phyloP scores from a whole-genome alignment of 2,888 invertebrate genomes.

The Proisotoma minuta region DNA sequence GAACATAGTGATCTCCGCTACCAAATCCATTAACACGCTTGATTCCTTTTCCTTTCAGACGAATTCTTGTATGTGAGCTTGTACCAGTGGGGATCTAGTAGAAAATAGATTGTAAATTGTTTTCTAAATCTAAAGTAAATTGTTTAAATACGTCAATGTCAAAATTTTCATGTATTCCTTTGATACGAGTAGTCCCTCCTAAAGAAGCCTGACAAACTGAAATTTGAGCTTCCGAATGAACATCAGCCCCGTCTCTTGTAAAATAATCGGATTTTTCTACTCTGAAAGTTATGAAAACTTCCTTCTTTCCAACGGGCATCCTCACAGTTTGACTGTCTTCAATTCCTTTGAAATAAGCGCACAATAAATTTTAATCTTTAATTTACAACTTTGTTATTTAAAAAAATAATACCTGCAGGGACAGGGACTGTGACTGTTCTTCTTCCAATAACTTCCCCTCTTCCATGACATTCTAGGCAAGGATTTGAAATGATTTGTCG shows the following conservation, averaged over 20 bases:
- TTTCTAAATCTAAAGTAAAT: too few relatives aligned
- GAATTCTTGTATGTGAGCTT: slow-evolving; percentile 82
- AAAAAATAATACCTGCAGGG: slow-evolving; percentile 62
- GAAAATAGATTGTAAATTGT: slow-evolving; percentile 3
- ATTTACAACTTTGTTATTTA: background rate
- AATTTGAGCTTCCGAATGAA: slow-evolving; percentile 89
- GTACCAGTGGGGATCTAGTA: slow-evolving; percentile 79
- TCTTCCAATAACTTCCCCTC: slow-evolving; percentile 82
- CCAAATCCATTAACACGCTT: slow-evolving; percentile 85
- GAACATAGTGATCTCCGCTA: slow-evolving; percentile 93
- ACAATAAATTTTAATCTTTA: background rate
- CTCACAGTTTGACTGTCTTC: slow-evolving; percentile 96
- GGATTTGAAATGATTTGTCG: slow-evolving; percentile 83
- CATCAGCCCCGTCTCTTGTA: slow-evolving; percentile 85
- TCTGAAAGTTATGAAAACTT: slow-evolving; percentile 88
- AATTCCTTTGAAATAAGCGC: slow-evolving; percentile 60
- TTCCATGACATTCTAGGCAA: slow-evolving; percentile 87
- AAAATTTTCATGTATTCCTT: slow-evolving; percentile 93
- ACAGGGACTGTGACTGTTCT: slow-evolving; percentile 87
- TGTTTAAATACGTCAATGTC: slow-evolving; percentile 73
- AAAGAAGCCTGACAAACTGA: slow-evolving; percentile 86
- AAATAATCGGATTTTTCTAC: slow-evolving; percentile 87
- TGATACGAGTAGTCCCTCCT: slow-evolving; percentile 85
- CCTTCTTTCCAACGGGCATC: slow-evolving; percentile 84
- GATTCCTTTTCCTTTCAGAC: slow-evolving; percentile 84